Base-by-base conservation (phyloP, 92 coral and sea anemone genomes). In the Scolanthus callimorphus region DNA sequence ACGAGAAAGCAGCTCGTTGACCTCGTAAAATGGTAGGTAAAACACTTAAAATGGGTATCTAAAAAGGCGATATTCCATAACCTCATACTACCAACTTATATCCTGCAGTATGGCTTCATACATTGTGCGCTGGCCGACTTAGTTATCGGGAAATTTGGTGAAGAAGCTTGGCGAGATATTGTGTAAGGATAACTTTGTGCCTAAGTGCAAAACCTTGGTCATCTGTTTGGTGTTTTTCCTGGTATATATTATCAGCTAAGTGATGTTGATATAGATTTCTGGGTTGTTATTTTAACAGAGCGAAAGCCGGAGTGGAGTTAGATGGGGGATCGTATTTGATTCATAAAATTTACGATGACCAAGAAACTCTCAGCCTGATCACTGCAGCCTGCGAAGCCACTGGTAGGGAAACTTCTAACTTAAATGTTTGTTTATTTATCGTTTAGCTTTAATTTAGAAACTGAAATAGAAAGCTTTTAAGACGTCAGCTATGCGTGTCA, bases 261-360 rank as follows among this genome's bases (percentile, higher is more conserved):
- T n/a, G n/a, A n/a, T 34, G 41, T 34, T 34, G 41, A 34, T 34
- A 15, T 6, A 34, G 41, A n/a, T n/a, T n/a, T n/a, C n/a, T n/a
- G n/a, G n/a, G n/a, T n/a, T 6, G 17, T 55, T 21, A 13, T 22
- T 31, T 39, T 25, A 31, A 57, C 53, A 94, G 99, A 56, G 80
- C 82, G 25, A 94, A 89, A 62, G 96, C 99, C 17, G 99, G 99
- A 6, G 96, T 94, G 11, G 83, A 94, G 34, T 86, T 94, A 0
- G 99, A 72, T 26, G 99, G 99, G 29, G 99, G 99, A 1, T 94
- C 99, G 1, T 94, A 94, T 48, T 83, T 94, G 25, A 94, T 94
- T 66, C 99, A 94, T 76, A 94, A 81, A 72, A 45, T 94, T 27
- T 94, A 94, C 59, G 89, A 78, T 62, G 99, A 94, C 44, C 70